A percentile compares a stretch with the other conserved stretches of the same genome.
Evolutionary conservation across 1,140 invertebrate genomes (phyloP).

Genomic region (Drosophila lini): DNA sequence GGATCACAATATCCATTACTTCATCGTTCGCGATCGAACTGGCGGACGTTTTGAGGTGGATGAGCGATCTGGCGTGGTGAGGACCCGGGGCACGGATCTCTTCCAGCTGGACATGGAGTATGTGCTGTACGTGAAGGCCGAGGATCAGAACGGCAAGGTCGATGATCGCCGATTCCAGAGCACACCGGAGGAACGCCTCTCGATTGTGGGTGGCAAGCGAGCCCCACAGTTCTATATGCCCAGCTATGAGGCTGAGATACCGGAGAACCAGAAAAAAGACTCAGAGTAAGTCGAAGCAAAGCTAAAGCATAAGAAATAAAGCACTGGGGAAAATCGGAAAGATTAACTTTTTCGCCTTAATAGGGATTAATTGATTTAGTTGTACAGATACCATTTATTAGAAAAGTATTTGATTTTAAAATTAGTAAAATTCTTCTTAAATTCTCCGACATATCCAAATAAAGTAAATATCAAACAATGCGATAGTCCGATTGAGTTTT

Average conservation of each 20-base stretch:
- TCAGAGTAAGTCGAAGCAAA: conserved; percentile 91
- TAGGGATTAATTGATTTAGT: no score
- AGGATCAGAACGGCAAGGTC: conserved; percentile 95
- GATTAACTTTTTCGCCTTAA: no score
- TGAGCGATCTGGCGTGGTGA: conserved; percentile 96
- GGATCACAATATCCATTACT: conserved; percentile 97
- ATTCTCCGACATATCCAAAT: neutral
- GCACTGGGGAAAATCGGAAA: neutral
- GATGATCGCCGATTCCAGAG: conserved; percentile 95
- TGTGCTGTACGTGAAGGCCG: conserved; percentile 97
- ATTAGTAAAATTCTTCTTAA: no score
- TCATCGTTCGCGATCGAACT: conserved; percentile 95
- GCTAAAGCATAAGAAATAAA: neutral
- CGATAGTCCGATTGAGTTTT: neutral
- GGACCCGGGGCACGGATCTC: conserved; percentile 94
- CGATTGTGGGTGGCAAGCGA: conserved; percentile 96
- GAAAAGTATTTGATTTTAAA: no score
- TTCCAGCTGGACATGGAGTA: conserved; percentile 98
- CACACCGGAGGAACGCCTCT: conserved; percentile 94
- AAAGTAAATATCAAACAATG: no score
- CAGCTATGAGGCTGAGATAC: conserved; percentile 96
- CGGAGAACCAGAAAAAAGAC: conserved; percentile 97
- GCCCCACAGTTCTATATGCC: conserved; percentile 97
- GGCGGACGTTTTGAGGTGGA: conserved; percentile 93
- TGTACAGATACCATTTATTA: no score